Conservation (phyloP, 2,113 vertebrate species). For the Myrmecobius fasciatus region DNA sequence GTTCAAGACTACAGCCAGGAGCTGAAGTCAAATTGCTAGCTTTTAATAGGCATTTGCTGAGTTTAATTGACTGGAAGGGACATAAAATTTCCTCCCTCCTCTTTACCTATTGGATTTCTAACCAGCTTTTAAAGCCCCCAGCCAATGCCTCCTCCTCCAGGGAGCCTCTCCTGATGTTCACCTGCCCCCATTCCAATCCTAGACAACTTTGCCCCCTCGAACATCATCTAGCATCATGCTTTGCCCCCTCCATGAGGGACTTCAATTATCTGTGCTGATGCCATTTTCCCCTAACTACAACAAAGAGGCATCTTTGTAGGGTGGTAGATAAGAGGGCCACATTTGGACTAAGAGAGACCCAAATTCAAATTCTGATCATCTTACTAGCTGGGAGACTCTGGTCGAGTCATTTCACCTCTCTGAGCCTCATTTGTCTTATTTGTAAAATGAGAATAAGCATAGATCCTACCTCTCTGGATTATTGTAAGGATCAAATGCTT, state of each 20-base stretch:
- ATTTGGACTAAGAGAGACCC: not conserved
- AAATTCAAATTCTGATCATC: not conserved
- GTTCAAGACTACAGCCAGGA: not conserved
- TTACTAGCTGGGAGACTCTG: not conserved
- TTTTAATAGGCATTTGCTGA: not conserved
- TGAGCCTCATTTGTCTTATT: not conserved
- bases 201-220: not conserved
- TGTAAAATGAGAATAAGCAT: not conserved
- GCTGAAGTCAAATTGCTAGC: not conserved
- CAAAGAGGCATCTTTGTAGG: not conserved
- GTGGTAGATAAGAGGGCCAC: not conserved
- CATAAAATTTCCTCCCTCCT: not conserved
- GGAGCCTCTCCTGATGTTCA: not conserved
- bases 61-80: not conserved
- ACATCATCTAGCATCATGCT: not conserved
- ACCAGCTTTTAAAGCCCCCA: not conserved
- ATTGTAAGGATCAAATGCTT: not conserved
- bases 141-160: not conserved
- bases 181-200: not conserved
- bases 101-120: not conserved
- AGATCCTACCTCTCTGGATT: not conserved
- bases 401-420: not conserved
- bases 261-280: not conserved
- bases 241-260: not conserved
- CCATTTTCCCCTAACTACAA: not conserved